Evolutionary conservation across 2,797 vertebrate species (phyloP), one percentile per base, ranked within the genome.

Genomic region (Kryptolebias ocellatus): DNA sequence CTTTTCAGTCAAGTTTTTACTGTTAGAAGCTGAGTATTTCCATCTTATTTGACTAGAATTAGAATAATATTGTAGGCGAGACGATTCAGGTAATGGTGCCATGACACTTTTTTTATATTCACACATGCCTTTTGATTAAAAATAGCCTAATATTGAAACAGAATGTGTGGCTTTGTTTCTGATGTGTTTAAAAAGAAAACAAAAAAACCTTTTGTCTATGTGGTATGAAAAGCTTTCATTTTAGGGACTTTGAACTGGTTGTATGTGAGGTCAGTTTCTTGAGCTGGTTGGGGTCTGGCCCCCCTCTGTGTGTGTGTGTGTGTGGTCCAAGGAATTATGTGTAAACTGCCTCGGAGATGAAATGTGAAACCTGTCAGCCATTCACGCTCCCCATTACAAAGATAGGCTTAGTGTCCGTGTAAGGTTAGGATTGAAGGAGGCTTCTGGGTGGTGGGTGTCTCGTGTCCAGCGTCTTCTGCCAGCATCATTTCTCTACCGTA

Each of bases 281-380:
- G 20, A 20, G 49, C 52, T 10, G 46, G 49, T 60, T 29, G 47
- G 24, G 24, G 62, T 64, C 58, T 73, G 65, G 58, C 57, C 34
- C 44, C 3, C 18, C 28, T 34, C 52, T 18, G 50, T 20, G 65
- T 34, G 54, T 18, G 50, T 20, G 65, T 57, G 51, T 44, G 42
- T 47, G 53, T 56, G 27, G 63, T 56, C 67, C 60, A 82, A 79
- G 64, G 68, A 78, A 67, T 79, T 78, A 79, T 84, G 72, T 81
- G 76, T 83, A 79, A 83, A 77, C 74, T 85, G 75, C 80, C 77
- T 65, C 83, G 67, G 79, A 90, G 85, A 84, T 92, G 90, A 88
- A 92, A 93, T 81, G 67, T 79, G 90, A 94, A 83, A 85, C 86
- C 67, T 64, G 70, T 65, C 80, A 65, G 85, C 92, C 92, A 93